These are phyloP conservation scores for Hydrotaea cyrtoneurina DNA, from an alignment of 2,888 invertebrate genomes.

Conservation along the genomic window DNA sequence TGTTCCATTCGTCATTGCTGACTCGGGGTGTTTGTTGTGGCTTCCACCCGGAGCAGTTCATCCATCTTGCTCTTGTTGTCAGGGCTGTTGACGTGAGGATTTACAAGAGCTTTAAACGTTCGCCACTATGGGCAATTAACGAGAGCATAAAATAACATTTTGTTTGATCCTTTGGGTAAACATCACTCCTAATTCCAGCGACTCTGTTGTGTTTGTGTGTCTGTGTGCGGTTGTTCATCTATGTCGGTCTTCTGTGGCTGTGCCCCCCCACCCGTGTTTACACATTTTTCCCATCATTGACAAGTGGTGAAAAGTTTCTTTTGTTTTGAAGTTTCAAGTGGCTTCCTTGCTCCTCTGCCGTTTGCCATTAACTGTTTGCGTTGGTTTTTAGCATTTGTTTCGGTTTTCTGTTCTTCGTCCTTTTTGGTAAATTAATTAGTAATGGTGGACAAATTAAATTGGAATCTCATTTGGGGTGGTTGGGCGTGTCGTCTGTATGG, in stretches of 20 bases:
- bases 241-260: not conserved
- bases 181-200: conserved; percentile 63
- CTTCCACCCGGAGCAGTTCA: no score
- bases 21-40: not conserved
- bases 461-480: not conserved
- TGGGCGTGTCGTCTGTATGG: no score
- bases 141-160: conserved; percentile 76
- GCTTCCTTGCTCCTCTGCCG: not conserved
- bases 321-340: conserved; percentile 50
- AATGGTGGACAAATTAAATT: not conserved
- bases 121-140: conserved; percentile 79
- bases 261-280: not conserved
- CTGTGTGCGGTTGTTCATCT: not conserved
- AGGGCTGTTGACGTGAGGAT: conserved; percentile 68
- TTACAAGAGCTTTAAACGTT: conserved; percentile 78
- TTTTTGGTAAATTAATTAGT: not conserved
- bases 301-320: conserved; percentile 25
- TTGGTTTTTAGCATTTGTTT: conserved; percentile 45
- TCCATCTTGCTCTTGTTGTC: conserved; percentile 13
- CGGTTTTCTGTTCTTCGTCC: not conserved
- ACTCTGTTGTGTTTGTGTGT: not conserved
- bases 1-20: conserved; percentile 8
- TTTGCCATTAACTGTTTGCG: conserved; percentile 38
- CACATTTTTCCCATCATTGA: not conserved
- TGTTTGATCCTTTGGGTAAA: conserved; percentile 78